These are phyloP conservation scores for Anoplolepis gracilipes DNA, from an alignment of 1,140 invertebrate genomes.

Conservation along the genomic window DNA sequence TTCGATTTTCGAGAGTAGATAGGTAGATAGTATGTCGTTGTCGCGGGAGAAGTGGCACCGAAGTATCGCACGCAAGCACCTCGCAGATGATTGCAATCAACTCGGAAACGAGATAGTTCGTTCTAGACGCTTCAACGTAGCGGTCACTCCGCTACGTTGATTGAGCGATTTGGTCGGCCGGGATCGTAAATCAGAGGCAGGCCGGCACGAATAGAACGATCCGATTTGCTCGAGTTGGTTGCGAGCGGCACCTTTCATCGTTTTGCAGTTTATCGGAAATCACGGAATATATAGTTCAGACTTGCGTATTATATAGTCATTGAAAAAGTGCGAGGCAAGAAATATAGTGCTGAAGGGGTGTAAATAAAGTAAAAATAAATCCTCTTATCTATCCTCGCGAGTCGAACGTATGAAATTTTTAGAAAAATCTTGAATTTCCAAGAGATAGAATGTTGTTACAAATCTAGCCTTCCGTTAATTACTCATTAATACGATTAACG, in stretches of 20 bases:
- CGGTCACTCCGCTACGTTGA: constrained; percentile 53
- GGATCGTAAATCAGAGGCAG: constrained; percentile 61
- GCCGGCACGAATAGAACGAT: constrained; percentile 42
- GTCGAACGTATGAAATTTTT: neutral
- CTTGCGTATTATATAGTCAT: neutral
- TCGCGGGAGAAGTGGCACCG: constrained; percentile 26
- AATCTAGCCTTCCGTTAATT: neutral
- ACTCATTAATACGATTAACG: constrained; percentile 8
- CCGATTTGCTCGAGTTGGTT: constrained; percentile 19
- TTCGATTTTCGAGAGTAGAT: neutral
- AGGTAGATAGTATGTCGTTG: neutral
- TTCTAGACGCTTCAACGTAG: constrained; percentile 39
- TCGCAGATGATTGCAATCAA: constrained; percentile 44
- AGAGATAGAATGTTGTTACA: neutral
- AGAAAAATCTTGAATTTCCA: neutral
- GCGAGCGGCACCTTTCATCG: constrained; percentile 1
- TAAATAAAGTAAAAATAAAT: neutral
- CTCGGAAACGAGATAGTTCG: constrained; percentile 55
- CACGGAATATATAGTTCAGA: neutral
- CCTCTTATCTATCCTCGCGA: neutral
- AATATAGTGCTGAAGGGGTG: neutral
- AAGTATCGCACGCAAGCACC: constrained; percentile 56
- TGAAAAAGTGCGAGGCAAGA: neutral
- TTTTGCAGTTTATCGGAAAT: constrained; percentile 26
- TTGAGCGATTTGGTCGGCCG: constrained; percentile 63